Percentiles rank a stretch among this genome's conserved stretches.
phyloP scores from a whole-genome alignment of 30 jellyfish, hydroid and myxozoan species.

The Catostylus mosaicus region DNA sequence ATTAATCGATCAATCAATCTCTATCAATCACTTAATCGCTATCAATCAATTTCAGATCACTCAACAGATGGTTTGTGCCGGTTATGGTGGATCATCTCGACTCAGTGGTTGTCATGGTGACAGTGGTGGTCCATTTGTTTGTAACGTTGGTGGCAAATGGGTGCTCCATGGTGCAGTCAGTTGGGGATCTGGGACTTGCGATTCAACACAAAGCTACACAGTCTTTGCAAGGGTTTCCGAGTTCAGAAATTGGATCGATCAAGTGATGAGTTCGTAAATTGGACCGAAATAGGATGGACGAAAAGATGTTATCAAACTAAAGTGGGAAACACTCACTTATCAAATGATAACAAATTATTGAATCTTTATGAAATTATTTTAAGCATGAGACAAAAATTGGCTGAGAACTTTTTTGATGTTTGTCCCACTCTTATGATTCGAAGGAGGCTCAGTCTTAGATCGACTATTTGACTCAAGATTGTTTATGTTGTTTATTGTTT shows the following conservation, averaged over 20 bases:
- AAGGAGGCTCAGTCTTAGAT: no score
- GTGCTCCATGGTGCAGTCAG: slow-evolving; percentile 94
- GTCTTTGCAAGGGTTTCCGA: slow-evolving; percentile 87
- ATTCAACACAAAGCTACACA: slow-evolving; percentile 70
- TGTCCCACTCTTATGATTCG: no score
- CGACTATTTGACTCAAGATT: no score
- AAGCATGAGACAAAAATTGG: no score
- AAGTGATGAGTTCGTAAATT: slow-evolving; percentile 31
- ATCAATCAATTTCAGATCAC: slow-evolving; percentile 55
- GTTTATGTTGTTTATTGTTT: no score
- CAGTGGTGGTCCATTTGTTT: slow-evolving; percentile 98
- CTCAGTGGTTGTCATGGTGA: slow-evolving; percentile 99
- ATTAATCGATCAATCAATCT: no score
- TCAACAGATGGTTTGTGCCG: slow-evolving; percentile 88
- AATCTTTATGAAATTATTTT: no score
- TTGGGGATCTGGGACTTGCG: slow-evolving; percentile 91
- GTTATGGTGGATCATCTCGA: slow-evolving; percentile 79
- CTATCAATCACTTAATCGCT: neutral
- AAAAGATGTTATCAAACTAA: no score
- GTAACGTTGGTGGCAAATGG: slow-evolving; percentile 84
- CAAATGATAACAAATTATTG: no score
- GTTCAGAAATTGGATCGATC: slow-evolving; percentile 60
- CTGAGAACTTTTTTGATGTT: no score
- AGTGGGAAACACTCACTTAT: no score
- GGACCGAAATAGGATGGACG: no score